phyloP scores from a whole-genome alignment of 2,888 invertebrate species.

The Ormyrus thymus region DNA sequence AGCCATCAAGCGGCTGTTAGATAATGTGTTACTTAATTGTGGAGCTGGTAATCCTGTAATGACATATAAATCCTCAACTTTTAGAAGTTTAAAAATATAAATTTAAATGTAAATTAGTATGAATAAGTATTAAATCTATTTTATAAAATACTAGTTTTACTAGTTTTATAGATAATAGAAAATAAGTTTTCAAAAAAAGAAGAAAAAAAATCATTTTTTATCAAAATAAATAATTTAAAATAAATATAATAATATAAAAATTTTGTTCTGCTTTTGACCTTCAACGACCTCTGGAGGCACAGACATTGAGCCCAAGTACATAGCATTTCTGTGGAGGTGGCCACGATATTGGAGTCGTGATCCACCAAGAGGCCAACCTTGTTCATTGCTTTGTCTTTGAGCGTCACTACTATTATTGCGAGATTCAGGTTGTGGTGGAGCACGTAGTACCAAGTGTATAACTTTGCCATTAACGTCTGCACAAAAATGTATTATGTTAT shows the following conservation, averaged over 20 bases:
- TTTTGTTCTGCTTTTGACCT: constrained; percentile 54
- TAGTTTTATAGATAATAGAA: no score
- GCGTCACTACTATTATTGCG: constrained; percentile 71
- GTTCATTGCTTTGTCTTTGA: constrained; percentile 71
- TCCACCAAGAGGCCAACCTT: constrained; percentile 62
- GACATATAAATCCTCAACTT: neutral
- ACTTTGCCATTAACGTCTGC: constrained; percentile 93
- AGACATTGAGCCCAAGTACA: constrained; percentile 79
- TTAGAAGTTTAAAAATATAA: neutral
- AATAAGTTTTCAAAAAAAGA: no score
- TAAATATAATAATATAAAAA: neutral
- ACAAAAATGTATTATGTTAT: neutral
- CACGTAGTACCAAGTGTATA: constrained; percentile 91
- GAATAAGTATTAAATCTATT: neutral
- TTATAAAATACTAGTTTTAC: no score
- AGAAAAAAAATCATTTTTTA: no score
- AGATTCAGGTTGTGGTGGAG: constrained; percentile 82
- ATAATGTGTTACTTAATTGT: constrained; percentile 76
- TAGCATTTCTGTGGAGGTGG: constrained; percentile 75
- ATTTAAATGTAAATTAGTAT: neutral
- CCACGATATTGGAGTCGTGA: constrained; percentile 59
- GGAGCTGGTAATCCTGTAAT: constrained; percentile 74
- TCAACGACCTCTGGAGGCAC: constrained; percentile 76
- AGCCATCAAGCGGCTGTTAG: constrained; percentile 76
- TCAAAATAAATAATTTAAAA: neutral